Evolutionary conservation across 2,888 invertebrate species (phyloP), one percentile per base, ranked within the genome.

Genomic region (Campoletis raptor): DNA sequence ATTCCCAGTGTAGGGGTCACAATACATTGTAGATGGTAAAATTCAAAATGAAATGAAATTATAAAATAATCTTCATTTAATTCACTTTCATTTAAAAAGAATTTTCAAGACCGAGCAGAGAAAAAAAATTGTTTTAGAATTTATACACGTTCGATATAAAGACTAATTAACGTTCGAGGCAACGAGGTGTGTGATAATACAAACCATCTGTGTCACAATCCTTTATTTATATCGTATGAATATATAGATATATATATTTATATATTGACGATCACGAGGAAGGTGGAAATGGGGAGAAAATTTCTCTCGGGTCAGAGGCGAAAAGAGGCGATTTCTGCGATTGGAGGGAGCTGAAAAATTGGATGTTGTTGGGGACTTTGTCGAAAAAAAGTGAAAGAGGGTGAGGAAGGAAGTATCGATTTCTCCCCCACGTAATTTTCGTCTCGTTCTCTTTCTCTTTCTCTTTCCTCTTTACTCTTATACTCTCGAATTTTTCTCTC

Each of bases 261-360:
- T 73, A 15, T 74, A 21, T 37, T 69, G 57, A 67, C 40, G 42
- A 73, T 76, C 70, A 48, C 18, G 21, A 64, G 66, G 9, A 64
- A 70, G 66, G 73, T 73, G 24, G 21, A 81, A 66, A 72, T 36
- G 67, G 79, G 40, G 77, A 36, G 30, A 77, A 77, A 83, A 81
- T 86, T 40, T 74, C 37, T 78, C 69, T 42, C 67, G 45, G 57
- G 73, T 45, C 73, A 78, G 78, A 80, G 64, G 48, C 67, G 74
- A 79, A 78, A 81, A 73, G 61, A 78, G 73, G 48, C 83, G 77
- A 80, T 86, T 83, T 48, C 67, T 80, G 57, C 48, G 83, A 80
- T 81, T 77, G 76, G 80, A 86, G 73, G 67, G 66, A 86, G 67
- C 81, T 78, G 81, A 86, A 86, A 81, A 84, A 86, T 86, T 83